Evolutionary conservation across 2,888 invertebrate genomes (phyloP).

Genomic region (Cephus runcator): DNA sequence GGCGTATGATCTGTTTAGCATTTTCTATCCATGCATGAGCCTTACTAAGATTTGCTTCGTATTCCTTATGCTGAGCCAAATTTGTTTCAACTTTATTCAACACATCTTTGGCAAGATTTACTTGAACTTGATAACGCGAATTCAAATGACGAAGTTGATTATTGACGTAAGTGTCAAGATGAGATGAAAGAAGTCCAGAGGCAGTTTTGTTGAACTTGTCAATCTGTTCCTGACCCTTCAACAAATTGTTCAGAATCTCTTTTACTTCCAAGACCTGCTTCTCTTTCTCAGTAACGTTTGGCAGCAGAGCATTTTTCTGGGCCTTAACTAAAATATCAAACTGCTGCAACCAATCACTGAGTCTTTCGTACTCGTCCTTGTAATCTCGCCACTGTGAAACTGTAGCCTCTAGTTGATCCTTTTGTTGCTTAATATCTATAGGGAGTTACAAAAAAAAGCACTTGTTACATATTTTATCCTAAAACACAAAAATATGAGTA

Average conservation of each 20-base stretch:
- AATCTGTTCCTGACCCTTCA: slow-evolving; percentile 83
- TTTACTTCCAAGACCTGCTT: slow-evolving; percentile 86
- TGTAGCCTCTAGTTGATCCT: slow-evolving; percentile 83
- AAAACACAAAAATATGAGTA: not conserved
- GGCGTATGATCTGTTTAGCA: slow-evolving; percentile 83
- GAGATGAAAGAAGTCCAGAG: slow-evolving; percentile 80
- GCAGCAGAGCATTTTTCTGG: slow-evolving; percentile 84
- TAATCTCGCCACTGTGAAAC: slow-evolving; percentile 89
- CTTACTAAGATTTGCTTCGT: slow-evolving; percentile 79
- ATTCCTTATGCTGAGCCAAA: slow-evolving; percentile 85
- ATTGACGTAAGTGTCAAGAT: slow-evolving; percentile 87
- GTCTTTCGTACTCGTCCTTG: slow-evolving; percentile 90
- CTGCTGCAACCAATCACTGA: slow-evolving; percentile 93
- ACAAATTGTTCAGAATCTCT: slow-evolving; percentile 78
- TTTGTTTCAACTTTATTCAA: slow-evolving; percentile 91
- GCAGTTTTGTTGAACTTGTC: slow-evolving; percentile 86
- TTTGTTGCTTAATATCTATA: slow-evolving; percentile 83
- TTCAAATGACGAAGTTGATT: slow-evolving; percentile 88
- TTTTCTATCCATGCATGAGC: slow-evolving; percentile 88
- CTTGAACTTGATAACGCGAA: slow-evolving; percentile 88
- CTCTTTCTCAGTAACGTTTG: slow-evolving; percentile 84
- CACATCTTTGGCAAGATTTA: slow-evolving; percentile 90
- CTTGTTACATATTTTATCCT: not conserved
- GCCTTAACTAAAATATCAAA: slow-evolving; percentile 91
- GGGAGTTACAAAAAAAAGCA: slow-evolving; percentile 28